Conservation (phyloP, 2,113 vertebrate species). For the Esox niger region DNA sequence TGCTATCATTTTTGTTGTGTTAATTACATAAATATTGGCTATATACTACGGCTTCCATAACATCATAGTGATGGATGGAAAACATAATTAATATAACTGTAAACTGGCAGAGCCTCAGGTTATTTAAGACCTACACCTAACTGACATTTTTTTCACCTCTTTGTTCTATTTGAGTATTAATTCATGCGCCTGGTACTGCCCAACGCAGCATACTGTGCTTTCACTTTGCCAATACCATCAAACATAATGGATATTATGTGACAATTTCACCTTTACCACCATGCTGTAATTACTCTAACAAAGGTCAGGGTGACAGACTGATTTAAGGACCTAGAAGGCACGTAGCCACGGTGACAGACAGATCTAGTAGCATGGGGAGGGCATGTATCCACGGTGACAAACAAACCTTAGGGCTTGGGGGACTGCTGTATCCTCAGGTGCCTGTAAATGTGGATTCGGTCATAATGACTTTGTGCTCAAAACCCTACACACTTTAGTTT, state of each 20-base stretch:
- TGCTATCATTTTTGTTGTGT: too few relatives aligned
- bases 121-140: too few relatives aligned
- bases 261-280: conserved; percentile 64
- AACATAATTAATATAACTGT: too few relatives aligned
- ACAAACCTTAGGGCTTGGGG: conserved; percentile 29
- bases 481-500: too few relatives aligned
- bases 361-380: conserved; percentile 31
- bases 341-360: background rate
- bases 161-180: background rate
- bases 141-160: too few relatives aligned
- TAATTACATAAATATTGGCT: too few relatives aligned
- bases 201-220: background rate
- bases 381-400: background rate
- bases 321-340: too few relatives aligned
- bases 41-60: too few relatives aligned
- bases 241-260: conserved; percentile 55
- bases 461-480: background rate
- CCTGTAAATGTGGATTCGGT: background rate
- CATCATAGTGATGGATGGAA: too few relatives aligned
- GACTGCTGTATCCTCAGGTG: background rate
- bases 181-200: background rate
- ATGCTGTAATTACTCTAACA: conserved; percentile 45
- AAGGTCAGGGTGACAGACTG: conserved; percentile 54
- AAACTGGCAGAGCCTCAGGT: too few relatives aligned
- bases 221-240: conserved; percentile 20